Evolutionary conservation across 2,797 vertebrate species (phyloP), one percentile per base, ranked within the genome.

Genomic region (Apogon talboti): DNA sequence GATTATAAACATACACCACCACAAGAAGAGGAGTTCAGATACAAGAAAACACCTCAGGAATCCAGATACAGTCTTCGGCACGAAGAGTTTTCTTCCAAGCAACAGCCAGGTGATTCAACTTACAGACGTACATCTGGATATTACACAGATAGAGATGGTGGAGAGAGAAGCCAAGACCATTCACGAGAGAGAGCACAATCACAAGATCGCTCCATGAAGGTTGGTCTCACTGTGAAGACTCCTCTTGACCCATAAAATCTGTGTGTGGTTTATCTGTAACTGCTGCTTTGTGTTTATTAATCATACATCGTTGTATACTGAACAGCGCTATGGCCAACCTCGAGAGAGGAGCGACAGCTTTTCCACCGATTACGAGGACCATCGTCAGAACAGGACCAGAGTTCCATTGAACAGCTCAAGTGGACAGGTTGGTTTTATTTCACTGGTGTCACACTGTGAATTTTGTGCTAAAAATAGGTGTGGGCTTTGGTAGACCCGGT

Each of bases 11-110:
- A 45, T 14, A 3, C 35, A 7, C 12, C n/a, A 11, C 21, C 61
- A 13, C 45, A 64, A 6, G 66, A 89, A 13, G 86, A 84, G 6
- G 72, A 80, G 35, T 64, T 80, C 35, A 74, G 33, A 43, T 78
- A 74, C 54, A 82, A 66, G 43, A 81, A 70, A 75, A 57, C 44
- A 3, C 11, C 57, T 24, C 65, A 77, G 69, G 82, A 85, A 16
- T 72, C 70, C 16, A 76, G 80, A 53, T 69, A 68, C 9, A 45
- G 75, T 16, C 65, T 78, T 28, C 57, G 28, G 1, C 53, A 56
- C 0, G 72, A 87, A 4, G 83, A 85, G 28, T 62, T 52, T 7
- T 11, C 45, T 1, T 63, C 59, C 56, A 71, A 60, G 51, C 62
- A 76, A 3, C 67, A 54, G n/a, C 60, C 51, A 6, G 78, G 77